Base-by-base conservation (phyloP, 1,140 invertebrate species). In the Platyscapa corneri region DNA sequence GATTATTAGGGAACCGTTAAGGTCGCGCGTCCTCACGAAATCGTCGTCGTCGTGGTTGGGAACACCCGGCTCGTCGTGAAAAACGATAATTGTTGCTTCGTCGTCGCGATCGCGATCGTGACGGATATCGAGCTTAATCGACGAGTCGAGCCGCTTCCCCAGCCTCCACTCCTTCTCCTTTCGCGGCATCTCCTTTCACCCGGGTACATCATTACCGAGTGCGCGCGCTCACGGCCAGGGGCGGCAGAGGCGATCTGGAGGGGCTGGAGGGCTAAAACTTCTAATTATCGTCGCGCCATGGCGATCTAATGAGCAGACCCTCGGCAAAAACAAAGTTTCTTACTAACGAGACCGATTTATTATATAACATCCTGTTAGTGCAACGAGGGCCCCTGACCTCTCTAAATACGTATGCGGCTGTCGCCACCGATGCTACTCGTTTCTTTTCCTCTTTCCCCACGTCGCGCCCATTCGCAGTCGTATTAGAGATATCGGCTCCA, bases 301-400 rank as follows among this genome's bases (percentile, higher is more conserved):
- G 90, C 87, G 90, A 91, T 91, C 91, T 91, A 91, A 91, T 91
- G 91, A 91, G 90, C 88, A 88, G 88, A 87, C 88, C 89, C 87
- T 88, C 87, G 88, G 88, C 90, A 91, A 91, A 91, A 91, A 90
- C 89, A 90, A 91, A 91, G 88, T 91, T 91, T 91, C 89, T 87
- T 89, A 87, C 89, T 91, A 91, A 91, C 90, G 90, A 91, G 91
- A 91, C 90, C 91, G 91, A 91, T 91, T 91, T 91, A 91, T 91
- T 91, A 90, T 91, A 90, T 89, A 91, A 90, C 87, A 87, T 89
- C 89, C 89, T 90, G 87, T 89, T 89, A 88, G 88, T 86, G 85
- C 86, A 88, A 81, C 82, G 84, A 85, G 88, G 86, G 88, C 72
- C 81, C 83, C 86, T 87, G 76, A 81, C 53, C 72, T 82, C 72